Conservation (phyloP, 2,797 vertebrate genomes). For the Sebastes nivosus region DNA sequence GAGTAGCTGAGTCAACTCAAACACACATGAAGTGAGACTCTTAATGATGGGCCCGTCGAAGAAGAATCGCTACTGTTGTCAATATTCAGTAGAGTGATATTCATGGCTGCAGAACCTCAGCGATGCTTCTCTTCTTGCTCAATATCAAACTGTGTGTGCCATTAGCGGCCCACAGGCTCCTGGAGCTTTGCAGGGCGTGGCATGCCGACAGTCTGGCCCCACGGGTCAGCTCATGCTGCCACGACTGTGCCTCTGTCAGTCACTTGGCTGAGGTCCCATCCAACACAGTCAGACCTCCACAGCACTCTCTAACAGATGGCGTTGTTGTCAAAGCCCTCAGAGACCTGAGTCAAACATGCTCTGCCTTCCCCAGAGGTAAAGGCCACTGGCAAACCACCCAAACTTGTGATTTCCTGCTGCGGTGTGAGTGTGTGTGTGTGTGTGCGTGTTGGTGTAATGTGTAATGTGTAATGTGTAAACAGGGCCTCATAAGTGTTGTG, state of each 20-base stretch:
- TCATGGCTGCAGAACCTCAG: slow-evolving; percentile 1
- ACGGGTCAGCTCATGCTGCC: slow-evolving; percentile 23
- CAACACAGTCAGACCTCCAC: slow-evolving; percentile 17
- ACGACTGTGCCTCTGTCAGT: slow-evolving; percentile 36
- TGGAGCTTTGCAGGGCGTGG: slow-evolving; percentile 30
- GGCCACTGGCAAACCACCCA: slow-evolving; percentile 10
- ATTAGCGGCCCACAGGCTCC: slow-evolving; percentile 39
- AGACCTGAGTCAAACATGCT: slow-evolving; percentile 59
- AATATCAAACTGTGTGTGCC: slow-evolving; percentile 41
- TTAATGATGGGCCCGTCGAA: slow-evolving; percentile 33
- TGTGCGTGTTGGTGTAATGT: neutral
- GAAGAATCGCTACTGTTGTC: slow-evolving; percentile 17
- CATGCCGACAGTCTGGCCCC: neutral
- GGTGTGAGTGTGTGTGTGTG: neutral
- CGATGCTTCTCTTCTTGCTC: neutral
- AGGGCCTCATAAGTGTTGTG: neutral
- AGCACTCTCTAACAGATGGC: slow-evolving; percentile 58
- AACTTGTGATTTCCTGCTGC: slow-evolving; percentile 27
- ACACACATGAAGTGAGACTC: slow-evolving; percentile 24
- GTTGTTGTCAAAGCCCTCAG: slow-evolving; percentile 53
- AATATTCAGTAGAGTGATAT: slow-evolving; percentile 12
- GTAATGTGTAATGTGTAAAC: neutral
- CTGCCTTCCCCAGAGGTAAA: slow-evolving; percentile 35
- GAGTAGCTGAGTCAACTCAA: slow-evolving; percentile 43
- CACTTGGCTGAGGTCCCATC: slow-evolving; percentile 37